phyloP scores from a whole-genome alignment of 2,888 invertebrate genomes.

The Epistrophe eligans region DNA sequence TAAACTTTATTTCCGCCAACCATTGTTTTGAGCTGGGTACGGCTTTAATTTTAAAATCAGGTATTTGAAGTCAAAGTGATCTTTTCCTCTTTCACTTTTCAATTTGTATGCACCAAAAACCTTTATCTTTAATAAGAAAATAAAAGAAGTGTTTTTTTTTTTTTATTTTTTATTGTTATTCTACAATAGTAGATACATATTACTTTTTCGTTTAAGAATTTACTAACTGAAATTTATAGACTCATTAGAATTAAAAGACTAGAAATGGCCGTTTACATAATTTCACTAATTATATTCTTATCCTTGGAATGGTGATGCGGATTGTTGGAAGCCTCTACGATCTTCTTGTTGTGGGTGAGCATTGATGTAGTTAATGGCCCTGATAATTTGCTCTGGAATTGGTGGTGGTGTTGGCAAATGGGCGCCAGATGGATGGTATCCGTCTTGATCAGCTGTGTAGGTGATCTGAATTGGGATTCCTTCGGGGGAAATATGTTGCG shows the following conservation, averaged over 20 bases:
- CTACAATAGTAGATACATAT: neutral
- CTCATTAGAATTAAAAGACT: neutral
- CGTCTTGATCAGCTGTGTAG: slow-evolving; percentile 86
- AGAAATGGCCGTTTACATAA: neutral
- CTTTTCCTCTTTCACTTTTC: too few species aligned
- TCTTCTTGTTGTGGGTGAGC: slow-evolving; percentile 79
- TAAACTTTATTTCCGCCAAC: too few species aligned
- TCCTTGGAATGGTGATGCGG: neutral
- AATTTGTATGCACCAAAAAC: too few species aligned
- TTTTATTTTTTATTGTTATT: neutral
- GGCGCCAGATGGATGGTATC: slow-evolving; percentile 85
- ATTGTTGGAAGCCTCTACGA: neutral
- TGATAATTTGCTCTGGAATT: slow-evolving; percentile 85
- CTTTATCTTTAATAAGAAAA: too few species aligned
- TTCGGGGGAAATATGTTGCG: slow-evolving; percentile 85
- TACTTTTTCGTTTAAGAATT: neutral
- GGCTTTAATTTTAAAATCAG: too few species aligned
- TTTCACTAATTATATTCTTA: neutral
- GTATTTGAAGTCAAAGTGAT: too few species aligned
- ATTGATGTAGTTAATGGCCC: slow-evolving; percentile 85
- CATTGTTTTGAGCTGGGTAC: too few species aligned
- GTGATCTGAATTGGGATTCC: slow-evolving; percentile 83
- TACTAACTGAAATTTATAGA: neutral
- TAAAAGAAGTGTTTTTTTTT: neutral
- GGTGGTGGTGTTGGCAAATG: slow-evolving; percentile 85